A percentile compares a stretch with the other conserved stretches of the same genome.
Evolutionary conservation across 2,888 invertebrate genomes (phyloP).

Genomic region (Andrena minutula): DNA sequence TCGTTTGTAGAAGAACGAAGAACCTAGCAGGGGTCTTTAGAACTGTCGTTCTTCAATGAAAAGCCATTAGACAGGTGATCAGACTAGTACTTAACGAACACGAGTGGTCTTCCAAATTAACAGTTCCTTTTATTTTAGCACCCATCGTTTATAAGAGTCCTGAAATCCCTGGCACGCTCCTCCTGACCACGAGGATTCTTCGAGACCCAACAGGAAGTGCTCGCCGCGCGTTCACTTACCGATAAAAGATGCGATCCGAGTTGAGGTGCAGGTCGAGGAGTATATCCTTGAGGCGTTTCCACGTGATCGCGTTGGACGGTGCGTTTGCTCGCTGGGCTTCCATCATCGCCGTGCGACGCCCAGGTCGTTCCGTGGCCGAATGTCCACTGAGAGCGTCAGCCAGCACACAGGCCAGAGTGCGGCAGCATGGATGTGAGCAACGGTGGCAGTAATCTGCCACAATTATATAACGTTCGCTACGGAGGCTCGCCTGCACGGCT

Average conservation of each 20-base stretch:
- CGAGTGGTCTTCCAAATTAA: background rate
- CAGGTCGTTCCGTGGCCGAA: slow-evolving; percentile 64
- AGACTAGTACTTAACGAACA: background rate
- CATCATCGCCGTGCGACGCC: slow-evolving; percentile 49
- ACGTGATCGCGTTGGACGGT: slow-evolving; percentile 49
- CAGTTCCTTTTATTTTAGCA: background rate
- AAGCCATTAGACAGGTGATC: background rate
- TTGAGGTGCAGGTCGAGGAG: slow-evolving; percentile 69
- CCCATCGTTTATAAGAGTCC: no score
- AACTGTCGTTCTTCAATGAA: background rate
- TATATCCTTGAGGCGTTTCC: slow-evolving; percentile 68
- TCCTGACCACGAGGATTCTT: background rate
- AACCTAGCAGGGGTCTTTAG: background rate
- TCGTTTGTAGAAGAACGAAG: background rate
- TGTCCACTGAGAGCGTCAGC: slow-evolving; percentile 68
- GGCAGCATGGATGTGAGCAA: slow-evolving; percentile 69
- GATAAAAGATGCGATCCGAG: slow-evolving; percentile 74
- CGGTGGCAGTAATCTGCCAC: slow-evolving; percentile 71
- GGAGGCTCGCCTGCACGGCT: slow-evolving; percentile 43
- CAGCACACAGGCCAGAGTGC: slow-evolving; percentile 43
- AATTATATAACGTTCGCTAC: slow-evolving; percentile 70
- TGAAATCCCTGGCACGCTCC: background rate
- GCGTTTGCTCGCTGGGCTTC: slow-evolving; percentile 39
- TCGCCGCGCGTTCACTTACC: slow-evolving; percentile 67
- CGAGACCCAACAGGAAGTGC: background rate